These are phyloP conservation scores for Acanthis flammea DNA, from an alignment of 2,797 vertebrate species.

Conservation along the genomic window DNA sequence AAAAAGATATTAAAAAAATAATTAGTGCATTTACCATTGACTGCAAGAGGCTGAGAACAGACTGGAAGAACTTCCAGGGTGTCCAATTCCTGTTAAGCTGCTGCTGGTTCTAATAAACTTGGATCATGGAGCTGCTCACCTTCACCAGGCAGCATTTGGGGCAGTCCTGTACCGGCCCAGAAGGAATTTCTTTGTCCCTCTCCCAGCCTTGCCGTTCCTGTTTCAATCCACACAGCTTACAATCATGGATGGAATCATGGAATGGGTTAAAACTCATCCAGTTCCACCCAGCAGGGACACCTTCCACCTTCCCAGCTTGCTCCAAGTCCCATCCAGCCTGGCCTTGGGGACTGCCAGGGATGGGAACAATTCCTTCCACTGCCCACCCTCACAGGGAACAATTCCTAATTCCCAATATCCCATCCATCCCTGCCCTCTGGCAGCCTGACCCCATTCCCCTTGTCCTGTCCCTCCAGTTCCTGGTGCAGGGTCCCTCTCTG, in stretches of 20 bases:
- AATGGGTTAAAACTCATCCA: neutral
- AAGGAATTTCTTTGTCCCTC: neutral
- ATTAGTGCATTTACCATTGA: neutral
- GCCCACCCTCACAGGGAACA: accelerated
- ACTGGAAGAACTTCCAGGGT: neutral
- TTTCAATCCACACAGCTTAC: neutral
- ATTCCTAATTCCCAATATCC: neutral
- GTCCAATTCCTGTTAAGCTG: neutral
- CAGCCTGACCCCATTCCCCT: neutral
- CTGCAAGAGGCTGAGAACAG: neutral
- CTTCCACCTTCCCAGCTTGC: neutral
- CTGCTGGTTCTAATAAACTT: neutral
- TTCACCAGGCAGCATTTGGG: neutral
- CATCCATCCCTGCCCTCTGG: accelerated
- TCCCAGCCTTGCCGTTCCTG: neutral
- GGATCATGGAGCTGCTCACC: neutral
- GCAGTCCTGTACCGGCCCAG: neutral
- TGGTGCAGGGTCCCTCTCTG: neutral
- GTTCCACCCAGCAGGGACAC: neutral
- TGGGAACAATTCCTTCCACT: too few species aligned
- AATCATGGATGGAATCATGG: neutral
- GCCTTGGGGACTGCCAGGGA: neutral
- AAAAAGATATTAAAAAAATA: conserved; percentile 37
- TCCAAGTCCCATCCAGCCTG: neutral
- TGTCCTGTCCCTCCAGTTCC: neutral